Conservation (phyloP, 2,113 vertebrate species). For the Pica pica region DNA sequence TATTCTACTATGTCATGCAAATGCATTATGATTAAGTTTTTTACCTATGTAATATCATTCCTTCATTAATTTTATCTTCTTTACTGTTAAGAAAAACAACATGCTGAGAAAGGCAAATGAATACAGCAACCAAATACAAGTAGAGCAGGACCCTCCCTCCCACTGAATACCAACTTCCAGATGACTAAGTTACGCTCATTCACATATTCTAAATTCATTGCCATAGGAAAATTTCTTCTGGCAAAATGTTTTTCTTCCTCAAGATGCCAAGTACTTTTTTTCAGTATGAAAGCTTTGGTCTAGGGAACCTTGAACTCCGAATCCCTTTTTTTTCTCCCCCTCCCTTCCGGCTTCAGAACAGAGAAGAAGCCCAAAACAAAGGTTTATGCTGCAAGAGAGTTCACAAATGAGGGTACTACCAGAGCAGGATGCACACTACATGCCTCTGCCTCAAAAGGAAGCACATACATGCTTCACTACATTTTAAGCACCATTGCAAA, state of each 20-base stretch:
- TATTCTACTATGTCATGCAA: conserved; percentile 8
- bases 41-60: neutral
- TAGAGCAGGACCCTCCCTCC: neutral
- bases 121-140: neutral
- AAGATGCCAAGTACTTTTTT: neutral
- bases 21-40: neutral
- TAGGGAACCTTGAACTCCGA: neutral
- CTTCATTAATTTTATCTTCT: conserved; percentile 11
- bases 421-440: neutral
- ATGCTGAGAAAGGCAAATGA: neutral
- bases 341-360: neutral
- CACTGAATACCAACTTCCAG: neutral
- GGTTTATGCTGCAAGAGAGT: neutral
- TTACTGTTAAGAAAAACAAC: neutral
- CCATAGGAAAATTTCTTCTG: neutral
- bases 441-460: neutral
- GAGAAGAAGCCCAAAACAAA: neutral
- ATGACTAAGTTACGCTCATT: neutral
- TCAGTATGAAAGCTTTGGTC: neutral
- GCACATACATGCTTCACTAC: neutral
- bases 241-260: neutral
- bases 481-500: neutral
- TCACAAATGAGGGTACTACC: neutral
- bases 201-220: neutral
- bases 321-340: neutral